Conservation (phyloP, 30 jellyfish, hydroid and myxozoan genomes). For the Turritopsis rubra region DNA sequence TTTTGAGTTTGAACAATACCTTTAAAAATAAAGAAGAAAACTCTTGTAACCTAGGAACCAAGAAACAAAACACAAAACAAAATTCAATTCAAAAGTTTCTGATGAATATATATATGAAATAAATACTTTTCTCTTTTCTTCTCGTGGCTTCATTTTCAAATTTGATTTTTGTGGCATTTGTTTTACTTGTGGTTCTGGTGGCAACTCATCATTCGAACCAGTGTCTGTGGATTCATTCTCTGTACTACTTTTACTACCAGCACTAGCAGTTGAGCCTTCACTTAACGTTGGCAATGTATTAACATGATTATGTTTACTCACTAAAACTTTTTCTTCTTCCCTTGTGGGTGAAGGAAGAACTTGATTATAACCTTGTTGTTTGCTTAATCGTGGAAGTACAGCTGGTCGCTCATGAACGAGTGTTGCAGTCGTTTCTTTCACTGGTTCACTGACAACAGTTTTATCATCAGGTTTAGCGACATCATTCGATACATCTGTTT, state of each 20-base stretch:
- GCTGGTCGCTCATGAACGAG: not conserved
- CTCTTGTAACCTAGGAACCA: not conserved
- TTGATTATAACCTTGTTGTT: slow-evolving; percentile 9
- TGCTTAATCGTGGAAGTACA: slow-evolving; percentile 12
- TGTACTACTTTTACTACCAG: not conserved
- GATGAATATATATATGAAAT: not conserved
- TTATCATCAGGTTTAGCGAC: not conserved
- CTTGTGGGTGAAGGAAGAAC: not conserved
- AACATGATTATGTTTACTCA: not conserved
- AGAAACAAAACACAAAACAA: not conserved
- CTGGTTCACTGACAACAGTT: not conserved
- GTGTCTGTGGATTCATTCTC: slow-evolving; percentile 7
- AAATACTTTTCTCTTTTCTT: not conserved
- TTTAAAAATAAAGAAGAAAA: not conserved
- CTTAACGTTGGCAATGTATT: not conserved
- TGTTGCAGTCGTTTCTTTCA: not conserved
- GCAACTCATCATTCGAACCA: not conserved
- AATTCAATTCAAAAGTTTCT: not conserved
- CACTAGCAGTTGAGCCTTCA: slow-evolving; percentile 10
- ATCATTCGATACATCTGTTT: not conserved
- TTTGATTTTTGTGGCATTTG: slow-evolving; percentile 20
- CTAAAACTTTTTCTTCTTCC: not conserved
- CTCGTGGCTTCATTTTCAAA: not conserved
- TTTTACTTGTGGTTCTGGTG: slow-evolving; percentile 17
- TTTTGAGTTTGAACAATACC: slow-evolving; percentile 24